Evolutionary conservation across 2,888 invertebrate species (phyloP).

Genomic region (Caenorhabditis sinica): DNA sequence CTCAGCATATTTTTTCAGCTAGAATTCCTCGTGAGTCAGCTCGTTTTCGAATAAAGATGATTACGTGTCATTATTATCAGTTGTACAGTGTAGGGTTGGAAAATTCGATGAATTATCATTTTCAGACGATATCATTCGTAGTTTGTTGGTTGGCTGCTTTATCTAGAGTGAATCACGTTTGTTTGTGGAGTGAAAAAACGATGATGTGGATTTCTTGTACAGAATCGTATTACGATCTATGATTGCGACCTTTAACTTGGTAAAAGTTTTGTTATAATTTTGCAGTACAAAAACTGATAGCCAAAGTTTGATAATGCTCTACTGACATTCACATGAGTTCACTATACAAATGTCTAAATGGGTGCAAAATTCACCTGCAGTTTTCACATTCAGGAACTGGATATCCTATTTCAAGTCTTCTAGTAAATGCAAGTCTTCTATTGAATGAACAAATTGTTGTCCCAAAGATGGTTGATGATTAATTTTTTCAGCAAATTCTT

Average conservation of each 20-base stretch:
- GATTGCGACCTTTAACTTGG: background rate
- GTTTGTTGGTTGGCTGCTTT: constrained; percentile 9
- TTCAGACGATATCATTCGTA: constrained; percentile 48
- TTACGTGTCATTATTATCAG: constrained; percentile 41
- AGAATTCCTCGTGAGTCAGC: constrained; percentile 41
- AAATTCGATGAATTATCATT: constrained; percentile 38
- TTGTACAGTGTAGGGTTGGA: constrained; percentile 7
- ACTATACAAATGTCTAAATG: background rate
- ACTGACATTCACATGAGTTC: background rate
- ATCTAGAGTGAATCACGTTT: constrained; percentile 34
- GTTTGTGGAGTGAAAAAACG: constrained; percentile 20
- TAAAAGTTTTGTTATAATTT: background rate
- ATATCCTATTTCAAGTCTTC: constrained; percentile 3
- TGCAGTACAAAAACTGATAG: background rate
- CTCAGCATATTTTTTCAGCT: constrained; percentile 9
- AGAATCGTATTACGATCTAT: constrained; percentile 1
- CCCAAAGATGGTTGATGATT: too few species aligned
- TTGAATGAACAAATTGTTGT: too few species aligned
- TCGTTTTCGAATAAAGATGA: background rate
- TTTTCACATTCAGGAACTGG: background rate
- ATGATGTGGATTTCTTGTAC: constrained; percentile 40
- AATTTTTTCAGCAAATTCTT: too few species aligned
- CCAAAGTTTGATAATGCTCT: background rate
- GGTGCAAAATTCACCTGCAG: constrained; percentile 5
- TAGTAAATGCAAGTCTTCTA: too few species aligned